A percentile compares a stretch with the other conserved stretches of the same genome.
phyloP scores from a whole-genome alignment of 2,797 vertebrate genomes.

The Molossus alvarezi region DNA sequence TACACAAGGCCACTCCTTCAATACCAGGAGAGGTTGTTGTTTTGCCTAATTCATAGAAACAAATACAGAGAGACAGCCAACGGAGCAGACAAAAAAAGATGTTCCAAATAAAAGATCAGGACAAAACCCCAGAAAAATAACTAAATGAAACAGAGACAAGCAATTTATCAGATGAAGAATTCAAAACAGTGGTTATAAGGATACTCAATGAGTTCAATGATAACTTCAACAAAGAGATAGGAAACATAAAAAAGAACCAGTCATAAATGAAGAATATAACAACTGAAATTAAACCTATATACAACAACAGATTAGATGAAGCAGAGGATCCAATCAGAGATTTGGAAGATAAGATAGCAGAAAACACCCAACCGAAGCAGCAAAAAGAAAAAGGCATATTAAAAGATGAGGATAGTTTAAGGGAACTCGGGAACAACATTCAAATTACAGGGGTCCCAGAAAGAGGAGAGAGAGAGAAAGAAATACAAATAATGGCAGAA shows the following conservation, averaged over 20 bases:
- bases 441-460: background rate
- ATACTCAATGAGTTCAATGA: background rate
- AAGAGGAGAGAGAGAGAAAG: background rate
- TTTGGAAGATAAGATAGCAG: background rate
- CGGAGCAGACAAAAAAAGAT: background rate
- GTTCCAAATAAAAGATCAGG: background rate
- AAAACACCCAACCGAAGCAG: background rate
- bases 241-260: background rate
- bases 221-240: background rate
- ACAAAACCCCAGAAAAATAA: background rate
- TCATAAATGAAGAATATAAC: background rate
- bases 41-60: background rate
- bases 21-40: background rate
- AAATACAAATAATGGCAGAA: background rate
- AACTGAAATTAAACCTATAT: background rate
- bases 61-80: background rate
- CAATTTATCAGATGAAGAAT: background rate
- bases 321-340: background rate
- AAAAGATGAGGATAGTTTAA: background rate
- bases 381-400: background rate
- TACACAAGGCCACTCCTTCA: background rate
- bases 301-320: background rate
- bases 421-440: background rate
- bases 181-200: background rate
- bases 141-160: background rate